Conservation (phyloP, 2,888 invertebrate genomes). For the Julus scandinavius region DNA sequence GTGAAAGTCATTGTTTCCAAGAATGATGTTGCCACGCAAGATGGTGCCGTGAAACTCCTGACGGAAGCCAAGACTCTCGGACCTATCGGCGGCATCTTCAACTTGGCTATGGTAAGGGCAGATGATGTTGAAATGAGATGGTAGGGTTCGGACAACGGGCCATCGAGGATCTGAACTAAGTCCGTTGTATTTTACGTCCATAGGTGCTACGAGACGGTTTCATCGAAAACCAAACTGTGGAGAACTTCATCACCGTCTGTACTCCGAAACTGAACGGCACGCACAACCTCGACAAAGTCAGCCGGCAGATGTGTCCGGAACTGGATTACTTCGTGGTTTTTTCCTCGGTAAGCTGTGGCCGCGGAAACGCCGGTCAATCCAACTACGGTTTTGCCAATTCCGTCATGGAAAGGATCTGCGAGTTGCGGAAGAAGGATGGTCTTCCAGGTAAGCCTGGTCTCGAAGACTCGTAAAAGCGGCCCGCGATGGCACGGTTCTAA, state of each 20-base stretch:
- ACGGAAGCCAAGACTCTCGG: constrained; percentile 75
- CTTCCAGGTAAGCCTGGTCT: constrained; percentile 74
- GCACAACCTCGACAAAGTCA: constrained; percentile 80
- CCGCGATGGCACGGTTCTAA: not conserved
- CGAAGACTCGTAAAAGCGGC: not conserved
- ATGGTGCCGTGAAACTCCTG: constrained; percentile 78
- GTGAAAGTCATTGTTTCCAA: constrained; percentile 61
- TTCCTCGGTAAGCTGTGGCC: constrained; percentile 95
- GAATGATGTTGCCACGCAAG: constrained; percentile 75
- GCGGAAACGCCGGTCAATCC: constrained; percentile 95
- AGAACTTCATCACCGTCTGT: constrained; percentile 82
- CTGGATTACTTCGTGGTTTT: constrained; percentile 93
- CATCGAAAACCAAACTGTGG: constrained; percentile 84
- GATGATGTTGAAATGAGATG: not conserved
- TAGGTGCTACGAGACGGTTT: constrained; percentile 83
- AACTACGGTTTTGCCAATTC: constrained; percentile 98
- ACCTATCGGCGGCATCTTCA: constrained; percentile 88
- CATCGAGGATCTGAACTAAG: no score
- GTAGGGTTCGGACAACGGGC: no score
- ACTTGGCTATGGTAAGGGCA: constrained; percentile 82
- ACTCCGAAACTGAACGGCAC: constrained; percentile 89
- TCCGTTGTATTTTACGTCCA: no score
- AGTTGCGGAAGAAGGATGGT: constrained; percentile 82
- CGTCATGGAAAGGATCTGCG: constrained; percentile 95
- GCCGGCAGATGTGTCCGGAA: constrained; percentile 80